phyloP scores from a whole-genome alignment of 2,797 vertebrate species.

The Phylloscopus collybita region DNA sequence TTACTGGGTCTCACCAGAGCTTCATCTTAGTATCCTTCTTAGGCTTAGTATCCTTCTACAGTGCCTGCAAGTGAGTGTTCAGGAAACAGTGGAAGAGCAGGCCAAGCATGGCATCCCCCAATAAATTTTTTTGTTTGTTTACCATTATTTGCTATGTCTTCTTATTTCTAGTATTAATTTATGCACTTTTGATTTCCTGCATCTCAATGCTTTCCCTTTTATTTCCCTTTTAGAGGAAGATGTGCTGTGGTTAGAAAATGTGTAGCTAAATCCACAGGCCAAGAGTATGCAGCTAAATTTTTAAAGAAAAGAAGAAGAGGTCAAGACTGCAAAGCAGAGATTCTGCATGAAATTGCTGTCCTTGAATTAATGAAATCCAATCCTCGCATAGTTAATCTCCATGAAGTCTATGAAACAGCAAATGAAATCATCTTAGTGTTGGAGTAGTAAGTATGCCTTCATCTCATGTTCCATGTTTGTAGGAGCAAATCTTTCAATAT shows the following conservation, averaged over 20 bases:
- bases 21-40: not conserved
- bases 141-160: not conserved
- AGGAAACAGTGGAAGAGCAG: not conserved
- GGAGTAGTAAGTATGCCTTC: constrained; percentile 89
- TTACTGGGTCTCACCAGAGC: not conserved
- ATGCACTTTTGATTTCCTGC: not conserved
- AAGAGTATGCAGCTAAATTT: constrained; percentile 93
- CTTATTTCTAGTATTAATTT: not conserved
- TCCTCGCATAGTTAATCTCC: constrained; percentile 87
- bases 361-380: constrained; percentile 88
- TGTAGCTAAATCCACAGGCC: constrained; percentile 90
- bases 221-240: constrained; percentile 86
- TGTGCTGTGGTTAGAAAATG: constrained; percentile 95
- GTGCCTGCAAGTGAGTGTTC: not conserved
- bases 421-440: constrained; percentile 90
- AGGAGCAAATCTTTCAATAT: not conserved
- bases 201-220: not conserved
- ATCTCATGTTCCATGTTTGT: not conserved
- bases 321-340: constrained; percentile 91
- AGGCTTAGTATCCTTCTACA: not conserved
- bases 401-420: constrained; percentile 91
- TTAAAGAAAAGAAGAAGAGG: constrained; percentile 91
- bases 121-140: not conserved
- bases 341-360: constrained; percentile 93
- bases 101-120: not conserved